A percentile compares a stretch with the other conserved stretches of the same genome.
Evolutionary conservation across 2,888 invertebrate genomes (phyloP).

Genomic region (Plagodis dolabraria): DNA sequence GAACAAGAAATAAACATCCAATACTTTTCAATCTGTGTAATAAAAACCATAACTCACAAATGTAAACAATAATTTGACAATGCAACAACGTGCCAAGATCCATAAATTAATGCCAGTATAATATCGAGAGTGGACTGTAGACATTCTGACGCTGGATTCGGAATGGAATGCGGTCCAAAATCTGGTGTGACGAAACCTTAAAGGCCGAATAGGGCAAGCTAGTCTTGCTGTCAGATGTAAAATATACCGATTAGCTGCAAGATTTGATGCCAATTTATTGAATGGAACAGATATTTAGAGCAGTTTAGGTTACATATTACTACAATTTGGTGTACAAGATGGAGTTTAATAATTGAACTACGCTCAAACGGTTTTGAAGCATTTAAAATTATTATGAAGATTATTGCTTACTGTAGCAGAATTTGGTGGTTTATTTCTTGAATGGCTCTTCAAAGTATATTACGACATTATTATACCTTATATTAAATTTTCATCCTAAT

Average conservation of each 20-base stretch:
- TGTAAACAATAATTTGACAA: slow-evolving; percentile 35
- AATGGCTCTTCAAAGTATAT: no score
- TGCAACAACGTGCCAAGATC: slow-evolving; percentile 24
- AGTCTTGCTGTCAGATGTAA: slow-evolving; percentile 37
- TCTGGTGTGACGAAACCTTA: slow-evolving; percentile 37
- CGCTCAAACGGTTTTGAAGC: no score
- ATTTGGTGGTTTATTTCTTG: no score
- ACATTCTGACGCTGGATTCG: slow-evolving; percentile 33
- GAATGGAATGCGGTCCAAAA: slow-evolving; percentile 26
- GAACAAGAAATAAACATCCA: not conserved
- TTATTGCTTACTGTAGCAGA: no score
- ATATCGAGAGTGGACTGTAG: slow-evolving; percentile 30
- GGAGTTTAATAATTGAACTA: no score
- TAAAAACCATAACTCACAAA: slow-evolving; percentile 23
- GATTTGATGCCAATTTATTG: slow-evolving; percentile 25
- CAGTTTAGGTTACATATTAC: slow-evolving; percentile 2
- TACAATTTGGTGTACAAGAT: not conserved
- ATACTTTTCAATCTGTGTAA: not conserved
- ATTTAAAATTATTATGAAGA: no score
- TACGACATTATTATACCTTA: no score
- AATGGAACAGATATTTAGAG: slow-evolving; percentile 14
- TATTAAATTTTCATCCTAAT: no score
- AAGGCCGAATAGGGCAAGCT: slow-evolving; percentile 33
- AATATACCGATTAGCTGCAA: slow-evolving; percentile 25
- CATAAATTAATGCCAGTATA: slow-evolving; percentile 32